Conservation (phyloP, 2,113 vertebrate genomes). For the Leucopsar rothschildi region DNA sequence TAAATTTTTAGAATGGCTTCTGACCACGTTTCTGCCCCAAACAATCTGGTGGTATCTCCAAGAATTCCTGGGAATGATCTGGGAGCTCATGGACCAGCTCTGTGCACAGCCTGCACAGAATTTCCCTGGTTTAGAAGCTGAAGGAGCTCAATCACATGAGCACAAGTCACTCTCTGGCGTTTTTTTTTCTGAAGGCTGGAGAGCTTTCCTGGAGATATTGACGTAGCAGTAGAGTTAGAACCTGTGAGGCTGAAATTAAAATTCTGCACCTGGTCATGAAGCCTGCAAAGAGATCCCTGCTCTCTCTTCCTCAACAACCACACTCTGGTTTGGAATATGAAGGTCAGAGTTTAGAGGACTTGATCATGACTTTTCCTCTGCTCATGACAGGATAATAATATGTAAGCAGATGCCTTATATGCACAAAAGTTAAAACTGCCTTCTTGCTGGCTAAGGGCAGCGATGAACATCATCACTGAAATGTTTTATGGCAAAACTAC, state of each 20-base stretch:
- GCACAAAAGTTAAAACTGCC: neutral
- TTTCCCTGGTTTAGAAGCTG: neutral
- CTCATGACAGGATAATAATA: neutral
- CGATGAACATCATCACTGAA: neutral
- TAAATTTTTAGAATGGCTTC: neutral
- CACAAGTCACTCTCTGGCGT: neutral
- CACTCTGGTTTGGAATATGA: neutral
- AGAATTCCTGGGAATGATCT: neutral
- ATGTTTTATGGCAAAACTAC: neutral
- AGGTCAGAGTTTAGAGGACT: neutral
- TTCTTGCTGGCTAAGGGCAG: neutral
- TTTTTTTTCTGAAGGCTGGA: neutral
- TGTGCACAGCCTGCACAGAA: neutral
- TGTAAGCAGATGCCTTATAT: neutral
- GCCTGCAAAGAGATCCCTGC: neutral
- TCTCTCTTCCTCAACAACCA: neutral
- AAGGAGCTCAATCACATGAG: neutral
- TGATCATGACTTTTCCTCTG: neutral
- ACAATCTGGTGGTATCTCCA: neutral
- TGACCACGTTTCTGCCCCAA: neutral
- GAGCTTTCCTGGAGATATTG: neutral
- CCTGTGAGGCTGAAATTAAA: neutral
- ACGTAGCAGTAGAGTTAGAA: neutral
- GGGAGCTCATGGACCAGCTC: neutral
- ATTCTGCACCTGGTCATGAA: neutral